Evolutionary conservation across 2,888 invertebrate species (phyloP).

Genomic region (Machimus rusticus): DNA sequence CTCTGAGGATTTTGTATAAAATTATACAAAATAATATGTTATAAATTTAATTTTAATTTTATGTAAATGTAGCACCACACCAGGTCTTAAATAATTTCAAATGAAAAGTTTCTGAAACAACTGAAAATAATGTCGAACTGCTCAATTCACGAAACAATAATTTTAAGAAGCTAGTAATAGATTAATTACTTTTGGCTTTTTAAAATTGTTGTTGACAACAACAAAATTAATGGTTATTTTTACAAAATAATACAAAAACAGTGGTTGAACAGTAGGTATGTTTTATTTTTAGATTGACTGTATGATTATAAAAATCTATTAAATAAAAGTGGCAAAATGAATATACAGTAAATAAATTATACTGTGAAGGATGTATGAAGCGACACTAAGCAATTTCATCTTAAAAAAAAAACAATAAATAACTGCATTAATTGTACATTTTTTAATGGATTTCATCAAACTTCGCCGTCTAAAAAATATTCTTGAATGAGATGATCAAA

Average conservation of each 20-base stretch:
- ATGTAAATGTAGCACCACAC: no score
- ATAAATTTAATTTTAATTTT: no score
- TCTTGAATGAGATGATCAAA: not conserved
- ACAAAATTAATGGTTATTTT: not conserved
- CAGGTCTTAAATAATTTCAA: no score
- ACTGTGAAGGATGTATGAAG: not conserved
- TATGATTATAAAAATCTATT: not conserved
- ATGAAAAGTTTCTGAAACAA: no score
- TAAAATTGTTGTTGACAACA: no score
- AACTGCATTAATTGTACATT: not conserved
- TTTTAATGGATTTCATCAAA: not conserved
- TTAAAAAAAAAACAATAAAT: not conserved
- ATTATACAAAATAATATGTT: no score
- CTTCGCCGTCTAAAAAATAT: not conserved
- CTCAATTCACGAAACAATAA: no score
- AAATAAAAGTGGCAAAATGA: not conserved
- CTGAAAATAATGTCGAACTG: no score
- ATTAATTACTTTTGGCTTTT: no score
- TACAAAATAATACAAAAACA: not conserved
- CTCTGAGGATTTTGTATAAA: no score
- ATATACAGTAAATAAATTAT: not conserved
- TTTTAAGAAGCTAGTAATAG: no score
- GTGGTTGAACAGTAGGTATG: not conserved
- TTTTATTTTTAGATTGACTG: not conserved
- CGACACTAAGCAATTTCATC: not conserved